Conservation (phyloP, 2,113 vertebrate species). For the Callaeas wilsoni region DNA sequence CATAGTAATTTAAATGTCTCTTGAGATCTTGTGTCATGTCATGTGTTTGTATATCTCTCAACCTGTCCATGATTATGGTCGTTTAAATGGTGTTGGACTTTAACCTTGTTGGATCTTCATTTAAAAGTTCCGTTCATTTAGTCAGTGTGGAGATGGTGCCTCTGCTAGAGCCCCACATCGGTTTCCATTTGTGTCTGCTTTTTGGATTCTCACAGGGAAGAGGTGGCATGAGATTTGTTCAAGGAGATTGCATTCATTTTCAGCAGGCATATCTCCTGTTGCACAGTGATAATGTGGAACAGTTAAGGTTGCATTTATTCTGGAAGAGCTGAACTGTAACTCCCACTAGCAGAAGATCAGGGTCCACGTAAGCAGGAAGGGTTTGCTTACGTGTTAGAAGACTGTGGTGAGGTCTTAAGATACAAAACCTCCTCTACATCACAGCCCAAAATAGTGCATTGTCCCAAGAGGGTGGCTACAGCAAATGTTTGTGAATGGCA, state of each 20-base stretch:
- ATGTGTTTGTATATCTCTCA: slow-evolving; percentile 42
- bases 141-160: not conserved
- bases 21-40: slow-evolving; percentile 57
- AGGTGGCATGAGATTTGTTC: not conserved
- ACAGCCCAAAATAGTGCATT: not conserved
- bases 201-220: not conserved
- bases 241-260: not conserved
- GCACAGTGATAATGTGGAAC: not conserved
- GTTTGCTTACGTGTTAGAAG: not conserved
- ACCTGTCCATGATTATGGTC: slow-evolving; percentile 40
- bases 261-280: not conserved
- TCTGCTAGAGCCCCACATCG: not conserved
- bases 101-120: slow-evolving; percentile 46
- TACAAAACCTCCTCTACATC: not conserved
- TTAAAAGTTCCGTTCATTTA: slow-evolving; percentile 39
- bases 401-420: not conserved
- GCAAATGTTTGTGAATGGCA: slow-evolving; percentile 20
- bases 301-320: not conserved
- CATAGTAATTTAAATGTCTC: slow-evolving; percentile 56
- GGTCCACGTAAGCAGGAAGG: not conserved
- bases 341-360: not conserved
- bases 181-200: not conserved
- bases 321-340: not conserved
- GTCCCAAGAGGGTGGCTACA: not conserved
- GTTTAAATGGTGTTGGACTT: slow-evolving; percentile 50